phyloP scores from a whole-genome alignment of 2,888 invertebrate genomes.

The Linyphia triangularis region DNA sequence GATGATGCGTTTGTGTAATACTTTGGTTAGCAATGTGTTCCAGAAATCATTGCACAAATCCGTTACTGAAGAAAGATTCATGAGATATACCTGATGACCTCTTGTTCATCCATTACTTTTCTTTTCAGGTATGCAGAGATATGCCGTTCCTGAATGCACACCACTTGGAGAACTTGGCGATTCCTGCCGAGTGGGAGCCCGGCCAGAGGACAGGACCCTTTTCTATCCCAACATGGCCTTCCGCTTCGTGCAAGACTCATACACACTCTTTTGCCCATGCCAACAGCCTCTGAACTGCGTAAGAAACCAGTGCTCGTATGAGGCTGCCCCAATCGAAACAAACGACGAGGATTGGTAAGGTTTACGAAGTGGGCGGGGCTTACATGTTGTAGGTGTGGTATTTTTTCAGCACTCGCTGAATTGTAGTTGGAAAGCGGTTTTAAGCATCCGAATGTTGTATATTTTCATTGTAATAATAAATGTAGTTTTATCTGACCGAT shows the following conservation, averaged over 20 bases:
- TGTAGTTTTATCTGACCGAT: too few species aligned
- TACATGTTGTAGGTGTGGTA: too few species aligned
- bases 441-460: too few species aligned
- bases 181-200: neutral
- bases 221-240: constrained; percentile 6
- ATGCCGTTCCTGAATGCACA: constrained; percentile 1
- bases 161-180: neutral
- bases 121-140: constrained; percentile 21
- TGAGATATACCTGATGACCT: neutral
- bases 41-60: too few species aligned
- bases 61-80: too few species aligned
- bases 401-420: too few species aligned
- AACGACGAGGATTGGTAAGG: neutral
- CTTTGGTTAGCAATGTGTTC: too few species aligned
- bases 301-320: constrained; percentile 2
- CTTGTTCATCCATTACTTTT: too few species aligned
- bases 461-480: too few species aligned
- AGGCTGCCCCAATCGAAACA: neutral
- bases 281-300: neutral
- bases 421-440: too few species aligned
- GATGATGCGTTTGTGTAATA: too few species aligned
- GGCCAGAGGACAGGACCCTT: neutral
- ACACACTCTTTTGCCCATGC: constrained; percentile 17
- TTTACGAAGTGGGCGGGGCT: too few species aligned
- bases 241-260: neutral